Evolutionary conservation across 2,888 invertebrate species (phyloP), one percentile per base, ranked within the genome.

Genomic region (Pardosa pseudoannulata): DNA sequence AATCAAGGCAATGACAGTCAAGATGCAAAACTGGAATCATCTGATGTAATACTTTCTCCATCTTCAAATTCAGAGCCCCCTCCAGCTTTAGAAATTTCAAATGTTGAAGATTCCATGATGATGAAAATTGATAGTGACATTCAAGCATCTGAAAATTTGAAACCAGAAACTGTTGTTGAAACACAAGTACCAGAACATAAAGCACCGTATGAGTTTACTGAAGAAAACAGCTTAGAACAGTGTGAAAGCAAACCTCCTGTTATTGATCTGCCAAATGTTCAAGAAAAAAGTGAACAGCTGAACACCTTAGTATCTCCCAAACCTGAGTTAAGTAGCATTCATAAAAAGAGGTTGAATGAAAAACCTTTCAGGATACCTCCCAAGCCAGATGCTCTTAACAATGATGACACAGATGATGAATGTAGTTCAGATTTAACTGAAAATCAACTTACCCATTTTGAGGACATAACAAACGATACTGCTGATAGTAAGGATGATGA

Each of bases 401-500:
- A 80, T 87, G 86, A 83, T 67, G 86, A 87, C 23, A 87, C 80
- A 13, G 86, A 86, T 68, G 68, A 79, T 68, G 79, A 79, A 56
- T 68, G 50, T 46, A 70, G 46, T 70, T 79, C 86, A 1, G 80
- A 79, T 56, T 56, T 78, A 19, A 31, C 76, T 28, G 80, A 80
- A 56, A 80, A 76, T 65, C 86, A 87, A 46, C 36, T 80, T 1
- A 76, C 86, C 39, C 79, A 87, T 80, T 87, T 87, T 75, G 86
- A 87, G 32, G 86, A 87, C n/a, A 87, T 87, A 36, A 87, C 86
- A 50, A 87, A 80, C 71, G 86, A 87, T 36, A 87, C 76, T 16
- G 56, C 80, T 29, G 86, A 87, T 29, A 80, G 80, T 46, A 87
- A 87, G 56, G 86, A 87, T 87, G 86, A 87, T 71, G 86, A 87